Base-by-base conservation (phyloP, 2,113 vertebrate species). In the Malurus melanocephalus region DNA sequence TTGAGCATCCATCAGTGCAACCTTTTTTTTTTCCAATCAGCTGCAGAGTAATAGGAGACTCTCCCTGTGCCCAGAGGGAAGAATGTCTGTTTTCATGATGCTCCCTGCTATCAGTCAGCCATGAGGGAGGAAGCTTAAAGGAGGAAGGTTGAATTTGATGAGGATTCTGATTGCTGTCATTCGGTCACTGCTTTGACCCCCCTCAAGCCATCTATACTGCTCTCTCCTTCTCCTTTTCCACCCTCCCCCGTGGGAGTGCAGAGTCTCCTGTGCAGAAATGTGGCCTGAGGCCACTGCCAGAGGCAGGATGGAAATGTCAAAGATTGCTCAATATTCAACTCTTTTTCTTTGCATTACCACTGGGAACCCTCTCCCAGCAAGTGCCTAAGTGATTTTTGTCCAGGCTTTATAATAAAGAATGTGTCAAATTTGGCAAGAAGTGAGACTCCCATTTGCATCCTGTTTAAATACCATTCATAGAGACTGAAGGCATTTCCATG, bases 361-460 rank as follows among this genome's bases (percentile, higher is more conserved):
- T 27, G 77, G 53, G 71, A 92, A 20, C 59, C 23, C 56, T 88
- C 55, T 92, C 56, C n/a, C 59, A 85, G 86, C 61, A 66, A 80
- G 48, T 13, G 35, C 8, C 2, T 83, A 65, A 88, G n/a, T 74
- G 59, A 85, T 85, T 94, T 93, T 88, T 85, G 75, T 87, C 80
- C 45, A 2, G 62, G 64, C 56, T 93, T 90, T 79, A 7, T 87
- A 48, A 75, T 75, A 85, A 87, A 66, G 74, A 88, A 56, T 48
- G 80, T 86, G 89, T 76, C 67, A 82, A 76, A 82, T 94, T 85
- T 93, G 88, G 74, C 86, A 90, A 88, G 88, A 80, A 92, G 71
- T 2, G 64, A 76, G 92, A 49, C 49, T 87, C 20, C 57, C 23
- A 33, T 92, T 91, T 92, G 76, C 74, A 87, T 94, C 74, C 86